Percentiles rank a stretch among this genome's conserved stretches.
Evolutionary conservation across 1,140 invertebrate species (phyloP).

Genomic region (Panagrolaimus sp.): DNA sequence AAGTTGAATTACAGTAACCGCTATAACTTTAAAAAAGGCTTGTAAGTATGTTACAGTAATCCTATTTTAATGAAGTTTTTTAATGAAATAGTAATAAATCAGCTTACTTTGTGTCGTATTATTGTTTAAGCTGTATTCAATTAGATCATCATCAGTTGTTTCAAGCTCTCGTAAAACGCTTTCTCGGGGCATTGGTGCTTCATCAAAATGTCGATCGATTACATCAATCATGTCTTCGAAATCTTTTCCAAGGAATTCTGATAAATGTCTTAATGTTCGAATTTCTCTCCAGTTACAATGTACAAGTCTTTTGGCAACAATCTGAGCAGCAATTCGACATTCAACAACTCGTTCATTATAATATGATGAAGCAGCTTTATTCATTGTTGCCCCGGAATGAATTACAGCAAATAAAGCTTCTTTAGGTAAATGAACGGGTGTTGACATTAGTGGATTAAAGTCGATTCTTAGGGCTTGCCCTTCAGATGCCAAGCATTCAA

Average conservation of each 20-base stretch:
- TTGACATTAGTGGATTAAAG: slow-evolving; percentile 78
- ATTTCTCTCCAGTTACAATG: slow-evolving; percentile 27
- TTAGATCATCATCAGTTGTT: slow-evolving; percentile 67
- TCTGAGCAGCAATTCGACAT: slow-evolving; percentile 79
- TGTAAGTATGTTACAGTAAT: no score
- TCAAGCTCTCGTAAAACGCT: slow-evolving; percentile 70
- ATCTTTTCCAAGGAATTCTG: slow-evolving; percentile 61
- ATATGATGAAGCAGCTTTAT: slow-evolving; percentile 73
- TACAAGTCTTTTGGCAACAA: slow-evolving; percentile 50
- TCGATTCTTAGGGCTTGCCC: slow-evolving; percentile 74
- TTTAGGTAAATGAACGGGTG: slow-evolving; percentile 72
- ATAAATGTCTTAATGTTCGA: slow-evolving; percentile 25
- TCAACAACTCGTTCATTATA: slow-evolving; percentile 83
- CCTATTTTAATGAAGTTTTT: no score
- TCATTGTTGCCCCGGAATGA: slow-evolving; percentile 79
- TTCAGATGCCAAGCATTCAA: slow-evolving; percentile 80
- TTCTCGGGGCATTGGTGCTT: slow-evolving; percentile 61
- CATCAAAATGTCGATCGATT: slow-evolving; percentile 66
- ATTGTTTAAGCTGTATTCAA: slow-evolving; percentile 66
- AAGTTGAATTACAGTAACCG: no score
- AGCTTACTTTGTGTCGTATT: slow-evolving; percentile 62
- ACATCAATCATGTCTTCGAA: slow-evolving; percentile 70
- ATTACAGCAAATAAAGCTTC: slow-evolving; percentile 83
- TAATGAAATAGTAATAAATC: slow-evolving; percentile 58
- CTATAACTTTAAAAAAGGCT: no score